A percentile compares a stretch with the other conserved stretches of the same genome.
phyloP scores from a whole-genome alignment of 1,140 invertebrate species.

The Eumeta japonica region DNA sequence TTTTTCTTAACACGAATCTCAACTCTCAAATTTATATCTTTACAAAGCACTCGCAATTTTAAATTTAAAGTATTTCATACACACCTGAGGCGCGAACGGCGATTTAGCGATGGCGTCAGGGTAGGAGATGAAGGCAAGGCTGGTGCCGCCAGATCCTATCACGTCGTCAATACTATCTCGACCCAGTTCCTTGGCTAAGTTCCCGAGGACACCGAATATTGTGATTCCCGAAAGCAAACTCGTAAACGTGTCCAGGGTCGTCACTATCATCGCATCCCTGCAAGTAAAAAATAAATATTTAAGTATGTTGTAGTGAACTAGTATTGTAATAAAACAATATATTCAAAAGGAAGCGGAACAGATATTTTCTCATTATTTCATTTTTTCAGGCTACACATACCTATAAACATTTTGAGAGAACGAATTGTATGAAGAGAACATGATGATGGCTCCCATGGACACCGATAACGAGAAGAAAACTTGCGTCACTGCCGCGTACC shows the following conservation, averaged over 20 bases:
- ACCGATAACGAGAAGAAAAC: constrained; percentile 78
- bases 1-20: too few species aligned
- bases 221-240: constrained; percentile 78
- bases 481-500: constrained; percentile 77
- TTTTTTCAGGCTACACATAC: too few species aligned
- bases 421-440: constrained; percentile 81
- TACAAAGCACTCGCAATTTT: too few species aligned
- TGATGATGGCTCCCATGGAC: constrained; percentile 75
- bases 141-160: constrained; percentile 67
- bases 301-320: too few species aligned
- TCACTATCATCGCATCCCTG: constrained; percentile 72
- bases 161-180: constrained; percentile 51
- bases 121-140: constrained; percentile 84
- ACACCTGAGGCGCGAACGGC: constrained; percentile 70
- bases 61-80: constrained; percentile 51
- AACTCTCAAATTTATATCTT: too few species aligned
- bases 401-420: constrained; percentile 83
- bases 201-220: constrained; percentile 78
- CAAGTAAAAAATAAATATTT: too few species aligned
- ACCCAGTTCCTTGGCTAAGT: constrained; percentile 63
- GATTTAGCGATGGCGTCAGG: constrained; percentile 86
- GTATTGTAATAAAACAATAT: too few species aligned
- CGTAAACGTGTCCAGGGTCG: constrained; percentile 70
- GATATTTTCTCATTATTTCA: too few species aligned
- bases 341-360: too few species aligned